Evolutionary conservation across 1,140 invertebrate species (phyloP).

Genomic region (Drosophila aff.): DNA sequence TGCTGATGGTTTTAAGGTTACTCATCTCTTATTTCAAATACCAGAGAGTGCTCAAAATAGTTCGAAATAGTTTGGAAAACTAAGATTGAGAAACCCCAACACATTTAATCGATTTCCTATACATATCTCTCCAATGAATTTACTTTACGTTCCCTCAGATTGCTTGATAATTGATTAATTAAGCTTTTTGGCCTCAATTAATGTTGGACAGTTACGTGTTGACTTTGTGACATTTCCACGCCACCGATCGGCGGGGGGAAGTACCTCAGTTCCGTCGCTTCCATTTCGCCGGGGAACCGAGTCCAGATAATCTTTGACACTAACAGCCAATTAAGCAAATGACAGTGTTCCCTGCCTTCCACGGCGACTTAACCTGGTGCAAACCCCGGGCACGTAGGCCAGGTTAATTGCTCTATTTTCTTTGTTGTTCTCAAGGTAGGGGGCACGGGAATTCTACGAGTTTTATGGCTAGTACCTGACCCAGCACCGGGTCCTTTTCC

Average conservation of each 20-base stretch:
- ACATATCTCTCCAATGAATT: constrained; percentile 4
- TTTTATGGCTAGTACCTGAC: constrained; percentile 42
- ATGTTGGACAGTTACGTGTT: constrained; percentile 59
- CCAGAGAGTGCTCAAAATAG: too few species aligned
- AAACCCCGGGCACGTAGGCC: constrained; percentile 62
- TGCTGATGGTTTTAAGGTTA: neutral
- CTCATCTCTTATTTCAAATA: neutral
- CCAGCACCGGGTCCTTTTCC: constrained; percentile 7
- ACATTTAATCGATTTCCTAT: neutral
- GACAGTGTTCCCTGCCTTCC: constrained; percentile 23
- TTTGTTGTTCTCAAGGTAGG: constrained; percentile 13
- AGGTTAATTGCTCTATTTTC: constrained; percentile 80
- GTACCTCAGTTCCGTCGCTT: constrained; percentile 6
- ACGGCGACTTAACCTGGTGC: constrained; percentile 27
- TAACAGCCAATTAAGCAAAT: constrained; percentile 61
- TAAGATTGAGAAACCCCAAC: too few species aligned
- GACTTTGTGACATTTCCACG: constrained; percentile 41
- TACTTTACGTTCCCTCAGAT: constrained; percentile 34
- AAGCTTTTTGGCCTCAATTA: constrained; percentile 45
- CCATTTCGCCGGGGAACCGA: constrained; percentile 6
- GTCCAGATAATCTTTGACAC: constrained; percentile 61
- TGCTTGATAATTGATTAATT: constrained; percentile 65
- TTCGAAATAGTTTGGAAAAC: too few species aligned
- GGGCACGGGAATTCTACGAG: neutral
- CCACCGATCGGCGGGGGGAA: constrained; percentile 26